phyloP scores from a whole-genome alignment of 2,888 invertebrate species.

The Chrysotoxum bicinctum region DNA sequence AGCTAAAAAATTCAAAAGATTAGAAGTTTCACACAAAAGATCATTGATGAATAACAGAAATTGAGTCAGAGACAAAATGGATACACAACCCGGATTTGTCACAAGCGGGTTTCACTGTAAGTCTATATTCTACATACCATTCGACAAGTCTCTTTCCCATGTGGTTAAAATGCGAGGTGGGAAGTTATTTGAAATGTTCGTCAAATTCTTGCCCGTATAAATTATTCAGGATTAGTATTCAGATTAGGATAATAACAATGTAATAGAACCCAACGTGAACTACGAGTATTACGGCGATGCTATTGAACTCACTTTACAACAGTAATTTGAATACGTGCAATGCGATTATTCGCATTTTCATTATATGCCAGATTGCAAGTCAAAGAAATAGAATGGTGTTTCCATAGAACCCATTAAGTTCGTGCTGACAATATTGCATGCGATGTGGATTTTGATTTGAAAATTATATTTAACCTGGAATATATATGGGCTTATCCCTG shows the following conservation, averaged over 20 bases:
- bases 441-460: not conserved
- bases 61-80: too few species aligned
- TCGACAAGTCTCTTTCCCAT: not conserved
- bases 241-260: conserved; percentile 40
- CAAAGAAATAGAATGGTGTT: not conserved
- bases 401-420: not conserved
- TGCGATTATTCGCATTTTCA: not conserved
- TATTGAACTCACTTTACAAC: not conserved
- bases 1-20: too few species aligned
- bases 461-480: not conserved
- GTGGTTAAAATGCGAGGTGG: not conserved
- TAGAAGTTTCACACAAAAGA: too few species aligned
- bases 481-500: too few species aligned
- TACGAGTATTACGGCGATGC: not conserved
- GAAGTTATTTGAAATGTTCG: not conserved
- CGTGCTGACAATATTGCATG: not conserved
- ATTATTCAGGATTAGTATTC: conserved; percentile 70
- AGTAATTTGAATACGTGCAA: not conserved
- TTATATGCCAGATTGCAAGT: not conserved
- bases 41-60: too few species aligned
- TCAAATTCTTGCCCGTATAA: conserved; percentile 32
- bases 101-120: too few species aligned
- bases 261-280: not conserved
- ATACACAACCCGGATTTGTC: too few species aligned
- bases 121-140: not conserved